These are phyloP conservation scores for Mormyrus hasselquistii DNA, from an alignment of 2,797 vertebrate species.

Conservation along the genomic window DNA sequence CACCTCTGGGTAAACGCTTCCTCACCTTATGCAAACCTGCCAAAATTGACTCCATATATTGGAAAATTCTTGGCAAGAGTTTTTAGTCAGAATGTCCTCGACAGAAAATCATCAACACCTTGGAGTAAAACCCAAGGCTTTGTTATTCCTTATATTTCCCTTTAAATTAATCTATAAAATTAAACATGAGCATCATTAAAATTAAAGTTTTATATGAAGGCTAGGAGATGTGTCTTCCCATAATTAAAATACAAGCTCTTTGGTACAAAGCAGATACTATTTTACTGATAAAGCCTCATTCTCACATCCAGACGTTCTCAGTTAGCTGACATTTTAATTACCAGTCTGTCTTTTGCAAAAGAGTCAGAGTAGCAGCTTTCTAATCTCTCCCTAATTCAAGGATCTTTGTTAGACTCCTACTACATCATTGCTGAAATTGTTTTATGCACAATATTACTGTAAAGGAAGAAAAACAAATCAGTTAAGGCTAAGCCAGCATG, in stretches of 20 bases:
- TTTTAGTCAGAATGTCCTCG: not conserved
- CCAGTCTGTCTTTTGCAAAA: not conserved
- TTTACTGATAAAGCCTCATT: not conserved
- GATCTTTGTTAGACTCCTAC: not conserved
- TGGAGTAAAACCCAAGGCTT: not conserved
- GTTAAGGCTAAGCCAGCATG: not conserved
- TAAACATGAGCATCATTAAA: not conserved
- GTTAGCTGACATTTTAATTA: not conserved
- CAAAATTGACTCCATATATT: not conserved
- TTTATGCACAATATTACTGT: not conserved
- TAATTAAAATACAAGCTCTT: not conserved
- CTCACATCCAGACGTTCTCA: not conserved
- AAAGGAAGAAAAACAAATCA: not conserved
- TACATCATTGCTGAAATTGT: not conserved
- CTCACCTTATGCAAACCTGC: not conserved
- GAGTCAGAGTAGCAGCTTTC: not conserved
- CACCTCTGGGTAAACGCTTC: not conserved
- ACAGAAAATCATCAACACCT: not conserved
- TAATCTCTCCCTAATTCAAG: not conserved
- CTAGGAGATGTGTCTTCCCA: not conserved
- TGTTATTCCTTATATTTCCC: not conserved
- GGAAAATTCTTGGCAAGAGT: not conserved
- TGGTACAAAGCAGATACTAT: not conserved
- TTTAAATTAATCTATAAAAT: not conserved
- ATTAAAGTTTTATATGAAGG: not conserved